Evolutionary conservation across 2,888 invertebrate species (phyloP), one percentile per base, ranked within the genome.

Genomic region (Microdon myrmicae): DNA sequence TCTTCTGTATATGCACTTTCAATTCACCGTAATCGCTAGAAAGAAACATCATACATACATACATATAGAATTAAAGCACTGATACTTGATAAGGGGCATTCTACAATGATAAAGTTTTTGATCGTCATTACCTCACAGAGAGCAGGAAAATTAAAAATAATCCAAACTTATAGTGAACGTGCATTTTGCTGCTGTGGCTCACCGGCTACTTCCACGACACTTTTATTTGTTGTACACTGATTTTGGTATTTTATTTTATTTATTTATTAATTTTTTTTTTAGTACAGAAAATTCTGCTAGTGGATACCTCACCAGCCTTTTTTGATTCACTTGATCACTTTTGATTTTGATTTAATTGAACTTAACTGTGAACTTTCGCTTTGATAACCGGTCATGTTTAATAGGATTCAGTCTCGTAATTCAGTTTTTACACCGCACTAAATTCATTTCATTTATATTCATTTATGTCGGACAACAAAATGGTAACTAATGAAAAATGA

Each of bases 151-250:
- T 74, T 49, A 78, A 68, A 64, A 76, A 69, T 72, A 78, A 72
- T 74, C 78, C 78, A 69, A 75, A 74, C 72, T 76, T 78, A 67
- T 75, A 77, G 69, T 76, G 72, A 67, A 75, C 73, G 69, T 76
- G 75, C 78, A 78, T 78, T 64, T 67, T 67, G 37, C 13, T 19
- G 12, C 31, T 14, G 49, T 39, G 10, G 2, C 13, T 22, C 16
- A 9, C 9, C 19, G 19, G 19, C n/a, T 59, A 9, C 12, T 26
- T 14, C 8, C 19, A 4, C 10, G 16, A 22, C 16, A 37, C n/a
- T n/a, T 8, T 29, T n/a, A 2, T 20, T 19, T 8, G 25, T n/a
- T 2, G 19, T 19, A 13, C 41, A 19, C 31, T 43, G 20, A 2
- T 14, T 7, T 14, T 8, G 17, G 17, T 28, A 10, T 4, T 32